Evolutionary conservation across 2,113 vertebrate species (phyloP), one percentile per base, ranked within the genome.

Genomic region (Erpornis zantholeuca): DNA sequence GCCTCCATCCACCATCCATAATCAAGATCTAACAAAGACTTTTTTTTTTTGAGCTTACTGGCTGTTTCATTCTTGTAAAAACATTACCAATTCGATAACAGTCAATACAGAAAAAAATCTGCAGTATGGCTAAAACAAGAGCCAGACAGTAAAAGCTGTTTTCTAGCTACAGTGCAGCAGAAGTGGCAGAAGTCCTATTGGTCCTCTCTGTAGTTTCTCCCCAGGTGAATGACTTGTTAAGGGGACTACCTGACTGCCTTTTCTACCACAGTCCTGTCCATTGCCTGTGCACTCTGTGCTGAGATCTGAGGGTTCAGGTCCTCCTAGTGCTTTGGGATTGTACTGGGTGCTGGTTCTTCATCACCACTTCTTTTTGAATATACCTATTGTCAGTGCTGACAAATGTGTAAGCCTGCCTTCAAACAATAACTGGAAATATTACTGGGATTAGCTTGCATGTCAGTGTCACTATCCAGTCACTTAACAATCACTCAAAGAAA

Each of bases 401-500:
- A 82, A 90, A 88, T 27, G 73, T 49, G 59, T 52, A 72, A 77
- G 36, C n/a, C 75, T 96, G 29, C 63, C 84, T 92, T 82, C 88
- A 71, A 38, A 95, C 69, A 88, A 86, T 89, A 94, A 94, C 92
- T 93, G 95, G 93, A 96, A 97, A 96, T 97, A 96, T 95, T 88
- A 89, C 90, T 60, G 49, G 84, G 84, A 97, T 97, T 96, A 96
- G 47, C 93, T 94, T 94, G 86, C 83, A 96, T 84, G 96, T 96
- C 97, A 97, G 65, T 85, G 93, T 88, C 86, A 94, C 95, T 92
- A 98, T 98, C 98, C 98, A 98, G 94, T 98, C 98, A 98, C 98
- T 98, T 98, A 98, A 97, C 98, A 97, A 98, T 98, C 98, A 98
- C 98, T 99, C 98, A 98, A 98, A 98, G 97, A 98, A 98, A 99